Evolutionary conservation across 1,140 invertebrate species (phyloP).

Genomic region (Nomia melanderi): DNA sequence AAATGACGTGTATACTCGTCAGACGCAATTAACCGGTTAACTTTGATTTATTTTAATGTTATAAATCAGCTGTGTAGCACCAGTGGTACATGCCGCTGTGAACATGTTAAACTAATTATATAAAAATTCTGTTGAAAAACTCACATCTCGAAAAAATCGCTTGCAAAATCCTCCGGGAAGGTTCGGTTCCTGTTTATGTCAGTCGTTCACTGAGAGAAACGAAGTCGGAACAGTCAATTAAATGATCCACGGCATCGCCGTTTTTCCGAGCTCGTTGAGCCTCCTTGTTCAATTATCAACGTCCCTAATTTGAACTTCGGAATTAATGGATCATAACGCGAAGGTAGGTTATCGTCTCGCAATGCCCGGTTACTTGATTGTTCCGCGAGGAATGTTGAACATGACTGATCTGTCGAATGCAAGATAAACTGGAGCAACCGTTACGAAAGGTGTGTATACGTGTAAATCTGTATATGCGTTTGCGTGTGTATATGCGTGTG

Average conservation of each 20-base stretch:
- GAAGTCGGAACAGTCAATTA: slow-evolving; percentile 10
- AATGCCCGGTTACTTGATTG: not conserved
- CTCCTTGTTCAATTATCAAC: slow-evolving; percentile 15
- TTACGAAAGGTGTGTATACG: not conserved
- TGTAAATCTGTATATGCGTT: not conserved
- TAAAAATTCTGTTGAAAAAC: too few species aligned
- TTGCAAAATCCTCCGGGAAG: not conserved
- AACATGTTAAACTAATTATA: too few species aligned
- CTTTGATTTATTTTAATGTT: too few species aligned
- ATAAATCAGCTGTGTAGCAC: too few species aligned
- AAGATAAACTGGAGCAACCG: slow-evolving; percentile 28
- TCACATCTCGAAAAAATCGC: not conserved
- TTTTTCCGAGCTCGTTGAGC: slow-evolving; percentile 2
- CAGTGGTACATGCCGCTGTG: too few species aligned
- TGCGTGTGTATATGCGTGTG: slow-evolving; percentile 1
- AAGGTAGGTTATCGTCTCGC: not conserved
- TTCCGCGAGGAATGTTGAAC: slow-evolving; percentile 17
- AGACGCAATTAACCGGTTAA: too few species aligned
- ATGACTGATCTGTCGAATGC: slow-evolving; percentile 7
- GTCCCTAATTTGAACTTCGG: not conserved
- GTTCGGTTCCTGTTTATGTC: not conserved
- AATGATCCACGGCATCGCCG: not conserved
- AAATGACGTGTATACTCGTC: too few species aligned
- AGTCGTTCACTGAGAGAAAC: not conserved
- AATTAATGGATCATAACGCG: slow-evolving; percentile 1